Conservation (phyloP, 2,797 vertebrate genomes). For the Falco columbarius region DNA sequence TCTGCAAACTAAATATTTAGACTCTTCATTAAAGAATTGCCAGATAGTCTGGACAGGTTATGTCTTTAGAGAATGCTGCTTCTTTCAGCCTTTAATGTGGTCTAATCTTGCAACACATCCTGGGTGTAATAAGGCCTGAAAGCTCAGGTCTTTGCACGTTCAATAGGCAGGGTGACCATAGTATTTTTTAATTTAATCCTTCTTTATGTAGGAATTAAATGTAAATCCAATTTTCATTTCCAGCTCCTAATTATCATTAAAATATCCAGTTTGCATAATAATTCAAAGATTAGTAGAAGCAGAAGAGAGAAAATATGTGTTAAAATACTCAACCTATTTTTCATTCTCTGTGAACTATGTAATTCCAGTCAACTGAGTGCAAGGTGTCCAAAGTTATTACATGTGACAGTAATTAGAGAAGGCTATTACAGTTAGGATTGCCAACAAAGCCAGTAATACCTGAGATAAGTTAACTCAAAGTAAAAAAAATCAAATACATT, state of each 20-base stretch:
- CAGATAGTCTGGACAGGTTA: neutral
- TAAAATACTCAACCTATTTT: neutral
- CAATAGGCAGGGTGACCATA: neutral
- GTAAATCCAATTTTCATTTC: constrained; percentile 34
- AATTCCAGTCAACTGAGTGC: neutral
- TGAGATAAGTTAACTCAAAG: neutral
- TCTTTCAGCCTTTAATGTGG: neutral
- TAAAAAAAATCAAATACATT: neutral
- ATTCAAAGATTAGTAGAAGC: constrained; percentile 4
- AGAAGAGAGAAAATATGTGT: neutral
- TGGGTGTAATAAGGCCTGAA: neutral
- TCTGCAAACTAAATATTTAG: neutral
- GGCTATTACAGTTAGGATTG: neutral
- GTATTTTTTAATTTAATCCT: constrained; percentile 11
- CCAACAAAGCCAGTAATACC: neutral
- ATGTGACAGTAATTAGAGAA: neutral
- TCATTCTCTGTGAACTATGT: neutral
- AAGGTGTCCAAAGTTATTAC: neutral
- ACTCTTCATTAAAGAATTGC: neutral
- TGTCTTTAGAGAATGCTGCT: neutral
- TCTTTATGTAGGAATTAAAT: constrained; percentile 24
- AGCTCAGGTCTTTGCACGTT: neutral
- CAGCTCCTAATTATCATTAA: constrained; percentile 21
- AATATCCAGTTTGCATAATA: constrained; percentile 10
- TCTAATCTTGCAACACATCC: neutral